phyloP scores from a whole-genome alignment of 2,888 invertebrate species.

The Tachystola acroxantha region DNA sequence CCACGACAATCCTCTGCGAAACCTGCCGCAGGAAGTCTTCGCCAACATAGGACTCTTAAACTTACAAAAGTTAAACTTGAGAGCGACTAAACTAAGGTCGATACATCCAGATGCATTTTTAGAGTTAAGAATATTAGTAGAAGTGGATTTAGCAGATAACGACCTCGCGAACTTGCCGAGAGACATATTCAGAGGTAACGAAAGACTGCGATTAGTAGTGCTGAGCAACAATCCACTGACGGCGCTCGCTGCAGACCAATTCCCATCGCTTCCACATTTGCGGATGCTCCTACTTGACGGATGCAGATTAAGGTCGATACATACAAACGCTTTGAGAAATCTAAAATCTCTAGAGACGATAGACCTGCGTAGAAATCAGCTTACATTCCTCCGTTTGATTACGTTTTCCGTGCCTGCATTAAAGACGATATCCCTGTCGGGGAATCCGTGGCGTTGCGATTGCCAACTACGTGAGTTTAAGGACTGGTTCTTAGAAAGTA shows the following conservation, averaged over 20 bases:
- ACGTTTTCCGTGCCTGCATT: conserved; percentile 84
- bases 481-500: conserved; percentile 89
- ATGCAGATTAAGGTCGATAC: conserved; percentile 86
- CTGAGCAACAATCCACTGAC: conserved; percentile 90
- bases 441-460: conserved; percentile 95
- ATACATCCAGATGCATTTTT: conserved; percentile 91
- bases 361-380: conserved; percentile 88
- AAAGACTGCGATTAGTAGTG: conserved; percentile 86
- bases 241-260: conserved; percentile 85
- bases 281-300: conserved; percentile 88
- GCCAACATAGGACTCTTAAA: conserved; percentile 88
- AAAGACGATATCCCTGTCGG: conserved; percentile 88
- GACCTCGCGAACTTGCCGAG: conserved; percentile 85
- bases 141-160: conserved; percentile 92
- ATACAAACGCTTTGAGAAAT: conserved; percentile 87
- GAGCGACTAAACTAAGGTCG: conserved; percentile 85
- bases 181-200: conserved; percentile 91
- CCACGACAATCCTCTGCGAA: conserved; percentile 87
- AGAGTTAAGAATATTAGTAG: conserved; percentile 90
- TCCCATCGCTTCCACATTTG: conserved; percentile 89
- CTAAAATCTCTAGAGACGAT: conserved; percentile 85
- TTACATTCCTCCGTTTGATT: conserved; percentile 80
- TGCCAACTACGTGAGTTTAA: conserved; percentile 90
- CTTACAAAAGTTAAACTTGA: conserved; percentile 89
- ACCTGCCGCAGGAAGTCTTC: conserved; percentile 87